phyloP scores from a whole-genome alignment of 2,113 vertebrate genomes.

The Eira barbara region DNA sequence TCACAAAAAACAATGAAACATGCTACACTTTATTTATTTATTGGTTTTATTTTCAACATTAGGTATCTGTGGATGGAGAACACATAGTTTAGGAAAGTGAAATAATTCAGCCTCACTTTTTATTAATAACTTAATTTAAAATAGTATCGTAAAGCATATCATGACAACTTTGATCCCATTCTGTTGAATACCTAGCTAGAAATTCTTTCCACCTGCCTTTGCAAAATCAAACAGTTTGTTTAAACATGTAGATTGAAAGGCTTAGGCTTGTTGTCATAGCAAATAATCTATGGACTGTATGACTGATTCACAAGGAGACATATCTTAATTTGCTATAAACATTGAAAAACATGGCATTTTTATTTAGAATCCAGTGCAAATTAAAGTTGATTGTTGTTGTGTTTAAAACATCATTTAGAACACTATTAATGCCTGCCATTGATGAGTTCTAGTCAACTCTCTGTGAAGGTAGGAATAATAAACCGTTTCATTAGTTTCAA shows the following conservation, averaged over 20 bases:
- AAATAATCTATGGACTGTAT: constrained; percentile 78
- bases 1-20: not conserved
- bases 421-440: not conserved
- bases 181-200: constrained; percentile 42
- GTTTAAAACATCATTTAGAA: not conserved
- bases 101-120: not conserved
- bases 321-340: constrained; percentile 63
- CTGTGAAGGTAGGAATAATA: not conserved
- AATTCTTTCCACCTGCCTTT: constrained; percentile 65
- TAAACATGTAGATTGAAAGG: constrained; percentile 65
- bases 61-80: not conserved
- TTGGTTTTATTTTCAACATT: not conserved
- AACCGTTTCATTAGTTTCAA: not conserved
- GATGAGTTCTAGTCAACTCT: not conserved
- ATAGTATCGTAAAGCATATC: not conserved
- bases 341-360: constrained; percentile 69
- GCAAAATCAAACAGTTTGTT: constrained; percentile 63
- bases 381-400: not conserved
- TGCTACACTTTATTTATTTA: not conserved
- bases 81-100: not conserved
- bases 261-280: constrained; percentile 79
- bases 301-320: constrained; percentile 65
- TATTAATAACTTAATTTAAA: not conserved
- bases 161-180: constrained; percentile 8
- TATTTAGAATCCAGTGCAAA: constrained; percentile 56